These are phyloP conservation scores for Drosophila picticornis DNA, from an alignment of 2,888 invertebrate species.

Conservation along the genomic window DNA sequence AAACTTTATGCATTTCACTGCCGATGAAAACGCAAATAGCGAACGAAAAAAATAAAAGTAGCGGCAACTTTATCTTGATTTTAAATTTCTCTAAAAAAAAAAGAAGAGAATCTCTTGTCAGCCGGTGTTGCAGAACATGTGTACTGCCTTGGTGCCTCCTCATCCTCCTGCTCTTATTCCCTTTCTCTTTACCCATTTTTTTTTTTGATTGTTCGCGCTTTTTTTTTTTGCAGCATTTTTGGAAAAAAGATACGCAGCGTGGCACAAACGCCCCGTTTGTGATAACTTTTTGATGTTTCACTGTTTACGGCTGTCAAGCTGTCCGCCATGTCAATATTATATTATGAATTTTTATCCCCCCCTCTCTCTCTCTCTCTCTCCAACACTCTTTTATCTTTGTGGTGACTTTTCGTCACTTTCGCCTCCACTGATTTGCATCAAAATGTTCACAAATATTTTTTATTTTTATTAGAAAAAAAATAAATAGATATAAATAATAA, in stretches of 20 bases:
- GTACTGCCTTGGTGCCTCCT: constrained; percentile 32
- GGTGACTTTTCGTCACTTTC: constrained; percentile 33
- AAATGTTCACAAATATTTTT: constrained; percentile 72
- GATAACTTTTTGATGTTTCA: constrained; percentile 80
- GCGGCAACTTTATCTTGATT: constrained; percentile 56
- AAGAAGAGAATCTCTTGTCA: constrained; percentile 50
- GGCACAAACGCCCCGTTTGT: constrained; percentile 42
- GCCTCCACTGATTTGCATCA: constrained; percentile 72
- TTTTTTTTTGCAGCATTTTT: constrained; percentile 56
- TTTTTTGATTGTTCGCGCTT: constrained; percentile 54
- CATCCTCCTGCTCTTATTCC: constrained; percentile 1
- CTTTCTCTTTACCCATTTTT: not conserved
- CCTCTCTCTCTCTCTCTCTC: not conserved
- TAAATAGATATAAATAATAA: constrained; percentile 29
- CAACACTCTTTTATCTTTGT: not conserved
- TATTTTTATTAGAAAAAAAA: constrained; percentile 48
- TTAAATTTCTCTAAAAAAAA: constrained; percentile 52
- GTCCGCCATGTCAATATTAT: constrained; percentile 71
- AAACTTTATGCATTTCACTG: constrained; percentile 77
- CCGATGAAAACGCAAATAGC: constrained; percentile 65
- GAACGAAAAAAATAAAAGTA: constrained; percentile 44
- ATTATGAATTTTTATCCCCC: constrained; percentile 58
- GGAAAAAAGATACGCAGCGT: constrained; percentile 40
- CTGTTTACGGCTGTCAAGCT: constrained; percentile 77
- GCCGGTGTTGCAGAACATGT: constrained; percentile 51